Conservation (phyloP, 2,113 vertebrate species). For the Motacilla tschutschensis region DNA sequence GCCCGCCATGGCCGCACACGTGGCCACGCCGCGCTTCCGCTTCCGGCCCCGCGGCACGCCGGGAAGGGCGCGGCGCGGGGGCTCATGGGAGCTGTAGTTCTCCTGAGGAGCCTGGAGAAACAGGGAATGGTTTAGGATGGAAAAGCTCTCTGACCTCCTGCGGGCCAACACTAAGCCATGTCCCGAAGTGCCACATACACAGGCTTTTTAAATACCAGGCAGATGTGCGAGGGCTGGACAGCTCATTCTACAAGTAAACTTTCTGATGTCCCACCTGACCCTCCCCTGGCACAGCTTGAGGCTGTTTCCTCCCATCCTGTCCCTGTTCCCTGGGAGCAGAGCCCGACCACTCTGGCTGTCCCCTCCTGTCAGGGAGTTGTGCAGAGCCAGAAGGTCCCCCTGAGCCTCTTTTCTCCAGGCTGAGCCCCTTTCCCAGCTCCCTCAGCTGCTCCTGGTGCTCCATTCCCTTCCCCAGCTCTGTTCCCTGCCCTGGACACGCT, state of each 20-base stretch:
- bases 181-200: neutral
- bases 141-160: neutral
- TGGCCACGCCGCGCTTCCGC: rapidly evolving
- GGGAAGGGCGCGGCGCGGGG: neutral
- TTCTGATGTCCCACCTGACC: rapidly evolving
- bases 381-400: neutral
- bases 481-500: neutral
- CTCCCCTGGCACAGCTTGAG: rapidly evolving
- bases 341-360: rapidly evolving
- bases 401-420: neutral
- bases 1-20: constrained; percentile 1
- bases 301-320: rapidly evolving
- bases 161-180: too few relatives aligned
- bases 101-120: rapidly evolving
- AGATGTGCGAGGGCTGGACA: neutral
- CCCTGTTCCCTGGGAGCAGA: neutral
- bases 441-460: neutral
- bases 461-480: neutral
- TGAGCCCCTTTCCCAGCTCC: neutral
- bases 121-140: rapidly evolving
- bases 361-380: neutral
- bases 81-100: neutral
- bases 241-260: neutral
- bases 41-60: neutral
- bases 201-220: too few relatives aligned